These are phyloP conservation scores for Drosophila barbarae DNA, from an alignment of 2,888 invertebrate species.

Conservation along the genomic window DNA sequence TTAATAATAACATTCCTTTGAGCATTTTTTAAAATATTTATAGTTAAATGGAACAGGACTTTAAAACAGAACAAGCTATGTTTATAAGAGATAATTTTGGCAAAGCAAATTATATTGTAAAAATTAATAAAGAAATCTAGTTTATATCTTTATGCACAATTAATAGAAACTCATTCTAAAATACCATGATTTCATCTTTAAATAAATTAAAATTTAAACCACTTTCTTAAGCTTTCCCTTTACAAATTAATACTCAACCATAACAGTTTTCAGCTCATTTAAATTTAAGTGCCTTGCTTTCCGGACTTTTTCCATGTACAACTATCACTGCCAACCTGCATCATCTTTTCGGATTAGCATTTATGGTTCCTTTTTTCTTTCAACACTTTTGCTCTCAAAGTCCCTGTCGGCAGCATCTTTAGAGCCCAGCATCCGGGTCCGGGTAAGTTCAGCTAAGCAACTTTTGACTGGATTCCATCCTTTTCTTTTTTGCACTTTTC, in stretches of 20 bases:
- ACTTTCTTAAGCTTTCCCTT: neutral
- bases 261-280: neutral
- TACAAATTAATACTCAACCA: neutral
- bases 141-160: no score
- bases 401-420: neutral
- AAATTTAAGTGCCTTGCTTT: neutral
- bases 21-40: neutral
- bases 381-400: slow-evolving; percentile 9
- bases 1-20: slow-evolving; percentile 15
- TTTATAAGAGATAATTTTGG: neutral
- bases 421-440: slow-evolving; percentile 4
- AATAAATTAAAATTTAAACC: neutral
- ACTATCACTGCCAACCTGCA: slow-evolving; percentile 12
- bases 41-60: neutral
- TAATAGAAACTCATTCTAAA: neutral
- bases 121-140: neutral
- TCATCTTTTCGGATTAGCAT: slow-evolving; percentile 18
- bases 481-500: neutral
- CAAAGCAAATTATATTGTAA: neutral
- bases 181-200: no score
- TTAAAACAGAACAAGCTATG: neutral
- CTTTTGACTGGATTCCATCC: slow-evolving; percentile 17
- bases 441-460: slow-evolving; percentile 21
- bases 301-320: slow-evolving; percentile 9
- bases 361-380: slow-evolving; percentile 24